phyloP scores from a whole-genome alignment of 2,888 invertebrate species.

The Vannuccia rotundouncinata region DNA sequence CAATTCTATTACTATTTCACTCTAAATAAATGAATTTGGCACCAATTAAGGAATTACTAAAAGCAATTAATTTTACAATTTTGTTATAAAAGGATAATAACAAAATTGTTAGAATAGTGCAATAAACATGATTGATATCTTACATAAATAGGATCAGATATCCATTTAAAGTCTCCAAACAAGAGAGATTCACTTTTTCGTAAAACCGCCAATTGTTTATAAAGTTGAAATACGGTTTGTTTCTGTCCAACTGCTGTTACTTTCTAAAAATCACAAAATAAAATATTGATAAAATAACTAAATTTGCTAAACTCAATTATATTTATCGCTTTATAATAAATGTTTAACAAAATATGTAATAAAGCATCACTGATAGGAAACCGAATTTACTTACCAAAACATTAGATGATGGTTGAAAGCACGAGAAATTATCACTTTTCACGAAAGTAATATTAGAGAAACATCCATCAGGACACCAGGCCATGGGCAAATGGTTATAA shows the following conservation, averaged over 20 bases:
- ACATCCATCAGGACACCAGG: neutral
- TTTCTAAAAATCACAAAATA: neutral
- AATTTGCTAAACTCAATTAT: neutral
- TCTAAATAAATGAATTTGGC: no score
- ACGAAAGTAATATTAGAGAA: neutral
- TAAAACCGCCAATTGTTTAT: neutral
- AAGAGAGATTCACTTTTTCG: neutral
- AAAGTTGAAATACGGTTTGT: neutral
- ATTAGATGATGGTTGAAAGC: neutral
- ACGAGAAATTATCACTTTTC: neutral
- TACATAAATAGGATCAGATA: constrained; percentile 2
- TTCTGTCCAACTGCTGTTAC: neutral
- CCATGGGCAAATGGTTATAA: constrained; percentile 12
- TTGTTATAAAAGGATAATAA: no score
- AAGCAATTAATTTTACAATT: no score
- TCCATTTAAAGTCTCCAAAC: constrained; percentile 19
- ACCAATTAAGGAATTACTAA: no score
- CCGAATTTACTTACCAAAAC: neutral
- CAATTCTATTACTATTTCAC: no score
- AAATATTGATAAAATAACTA: neutral
- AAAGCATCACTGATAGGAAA: neutral
- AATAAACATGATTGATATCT: no score
- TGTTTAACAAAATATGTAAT: neutral
- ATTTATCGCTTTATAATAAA: no score
- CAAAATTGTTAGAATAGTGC: no score